Conservation (phyloP, 1,140 invertebrate genomes). For the Plutomurus gul region DNA sequence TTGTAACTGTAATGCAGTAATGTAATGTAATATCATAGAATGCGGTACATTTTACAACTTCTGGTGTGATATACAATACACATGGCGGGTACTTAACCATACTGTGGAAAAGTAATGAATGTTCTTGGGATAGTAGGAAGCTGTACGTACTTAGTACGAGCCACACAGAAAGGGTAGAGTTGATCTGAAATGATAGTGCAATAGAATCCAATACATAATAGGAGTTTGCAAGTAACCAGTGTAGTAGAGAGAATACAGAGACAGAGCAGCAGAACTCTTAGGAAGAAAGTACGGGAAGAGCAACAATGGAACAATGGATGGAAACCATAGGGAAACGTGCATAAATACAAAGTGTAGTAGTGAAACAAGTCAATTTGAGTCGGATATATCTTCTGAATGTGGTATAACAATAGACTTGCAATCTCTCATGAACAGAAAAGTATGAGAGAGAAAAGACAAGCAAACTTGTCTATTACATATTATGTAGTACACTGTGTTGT, state of each 20-base stretch:
- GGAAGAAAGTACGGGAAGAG: not conserved
- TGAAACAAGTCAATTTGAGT: not conserved
- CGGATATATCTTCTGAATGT: not conserved
- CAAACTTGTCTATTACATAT: too few relatives aligned
- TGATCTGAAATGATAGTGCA: not conserved
- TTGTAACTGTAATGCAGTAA: not conserved
- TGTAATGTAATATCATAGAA: not conserved
- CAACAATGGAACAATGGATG: conserved; percentile 23
- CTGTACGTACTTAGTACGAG: too few relatives aligned
- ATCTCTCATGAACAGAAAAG: not conserved
- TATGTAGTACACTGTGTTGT: too few relatives aligned
- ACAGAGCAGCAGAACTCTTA: not conserved
- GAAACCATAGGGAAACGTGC: conserved; percentile 25
- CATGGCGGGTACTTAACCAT: not conserved
- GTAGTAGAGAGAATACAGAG: not conserved
- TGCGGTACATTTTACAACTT: not conserved
- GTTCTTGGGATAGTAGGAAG: too few relatives aligned
- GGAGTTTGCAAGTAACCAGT: not conserved
- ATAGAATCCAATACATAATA: not conserved
- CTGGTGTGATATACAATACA: not conserved
- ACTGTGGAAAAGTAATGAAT: not conserved
- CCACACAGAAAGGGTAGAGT: too few relatives aligned
- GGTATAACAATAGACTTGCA: too few relatives aligned
- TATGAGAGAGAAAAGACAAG: too few relatives aligned
- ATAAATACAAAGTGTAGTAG: not conserved